Evolutionary conservation across 2,797 vertebrate species (phyloP).

Genomic region (Austrolebias charrua): DNA sequence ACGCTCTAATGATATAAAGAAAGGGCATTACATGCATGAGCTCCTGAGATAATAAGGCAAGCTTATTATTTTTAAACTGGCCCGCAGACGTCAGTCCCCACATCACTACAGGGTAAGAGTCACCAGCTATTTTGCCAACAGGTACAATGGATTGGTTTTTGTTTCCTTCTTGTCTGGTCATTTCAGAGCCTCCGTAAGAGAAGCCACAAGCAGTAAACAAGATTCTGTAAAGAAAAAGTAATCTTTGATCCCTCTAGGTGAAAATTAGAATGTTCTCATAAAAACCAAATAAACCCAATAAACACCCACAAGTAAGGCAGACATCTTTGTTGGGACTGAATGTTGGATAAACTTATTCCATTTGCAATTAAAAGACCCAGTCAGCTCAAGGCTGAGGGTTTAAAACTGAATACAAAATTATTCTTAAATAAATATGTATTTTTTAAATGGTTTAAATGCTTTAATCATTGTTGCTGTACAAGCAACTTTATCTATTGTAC

Average conservation of each 20-base stretch:
- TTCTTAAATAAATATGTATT: no score
- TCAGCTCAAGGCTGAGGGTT: no score
- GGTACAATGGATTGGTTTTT: background rate
- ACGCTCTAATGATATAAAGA: background rate
- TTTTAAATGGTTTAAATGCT: no score
- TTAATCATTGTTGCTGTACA: no score
- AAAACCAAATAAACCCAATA: background rate
- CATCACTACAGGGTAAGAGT: background rate
- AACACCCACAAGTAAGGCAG: background rate
- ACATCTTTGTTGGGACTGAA: background rate
- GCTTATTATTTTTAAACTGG: constrained; percentile 3
- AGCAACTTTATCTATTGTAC: no score
- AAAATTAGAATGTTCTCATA: background rate
- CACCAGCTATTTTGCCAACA: background rate
- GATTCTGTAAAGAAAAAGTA: background rate
- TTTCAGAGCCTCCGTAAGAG: background rate
- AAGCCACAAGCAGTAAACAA: no score
- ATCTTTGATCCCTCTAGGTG: background rate
- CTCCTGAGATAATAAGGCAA: background rate
- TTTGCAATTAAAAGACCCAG: no score
- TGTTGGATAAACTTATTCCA: background rate
- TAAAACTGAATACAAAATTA: no score
- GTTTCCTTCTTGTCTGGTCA: background rate
- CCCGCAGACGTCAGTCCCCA: background rate
- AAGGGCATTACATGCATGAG: background rate